phyloP scores from a whole-genome alignment of 92 coral and sea anemone species.

The Zoanthus sociatus region DNA sequence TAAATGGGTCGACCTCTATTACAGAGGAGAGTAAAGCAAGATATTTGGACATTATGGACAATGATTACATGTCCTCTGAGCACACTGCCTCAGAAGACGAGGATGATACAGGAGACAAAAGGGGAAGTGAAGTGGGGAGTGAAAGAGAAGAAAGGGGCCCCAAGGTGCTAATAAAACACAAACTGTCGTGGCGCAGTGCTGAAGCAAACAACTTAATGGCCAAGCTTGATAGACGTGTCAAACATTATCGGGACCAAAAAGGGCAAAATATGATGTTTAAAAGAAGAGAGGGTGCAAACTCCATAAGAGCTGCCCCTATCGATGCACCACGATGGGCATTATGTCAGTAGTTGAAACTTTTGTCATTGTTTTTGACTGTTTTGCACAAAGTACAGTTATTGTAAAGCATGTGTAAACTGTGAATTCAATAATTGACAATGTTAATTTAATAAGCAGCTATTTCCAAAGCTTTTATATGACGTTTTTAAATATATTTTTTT shows the following conservation, averaged over 20 bases:
- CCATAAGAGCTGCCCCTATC: slow-evolving; percentile 24
- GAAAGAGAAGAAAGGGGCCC: background rate
- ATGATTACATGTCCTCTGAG: slow-evolving; percentile 52
- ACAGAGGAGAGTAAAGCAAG: slow-evolving; percentile 42
- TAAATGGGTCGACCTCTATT: slow-evolving; percentile 40
- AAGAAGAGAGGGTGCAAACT: slow-evolving; percentile 38
- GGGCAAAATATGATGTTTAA: slow-evolving; percentile 32
- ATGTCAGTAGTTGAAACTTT: background rate
- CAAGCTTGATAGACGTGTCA: slow-evolving; percentile 24
- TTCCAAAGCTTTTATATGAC: no score
- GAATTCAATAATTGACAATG: no score
- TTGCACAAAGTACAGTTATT: no score
- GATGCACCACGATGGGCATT: slow-evolving; percentile 55
- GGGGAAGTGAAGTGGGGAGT: background rate
- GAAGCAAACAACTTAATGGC: slow-evolving; percentile 27
- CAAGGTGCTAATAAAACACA: slow-evolving; percentile 9
- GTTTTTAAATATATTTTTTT: no score
- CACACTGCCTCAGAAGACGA: slow-evolving; percentile 44
- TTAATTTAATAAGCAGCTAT: no score
- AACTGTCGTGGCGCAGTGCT: slow-evolving; percentile 41
- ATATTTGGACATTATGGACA: slow-evolving; percentile 20
- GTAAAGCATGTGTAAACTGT: no score
- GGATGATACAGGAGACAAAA: background rate
- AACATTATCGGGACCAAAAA: slow-evolving; percentile 23
- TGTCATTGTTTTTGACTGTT: no score